Evolutionary conservation across 2,888 invertebrate species (phyloP).

Genomic region (Gasteruption jaculator): DNA sequence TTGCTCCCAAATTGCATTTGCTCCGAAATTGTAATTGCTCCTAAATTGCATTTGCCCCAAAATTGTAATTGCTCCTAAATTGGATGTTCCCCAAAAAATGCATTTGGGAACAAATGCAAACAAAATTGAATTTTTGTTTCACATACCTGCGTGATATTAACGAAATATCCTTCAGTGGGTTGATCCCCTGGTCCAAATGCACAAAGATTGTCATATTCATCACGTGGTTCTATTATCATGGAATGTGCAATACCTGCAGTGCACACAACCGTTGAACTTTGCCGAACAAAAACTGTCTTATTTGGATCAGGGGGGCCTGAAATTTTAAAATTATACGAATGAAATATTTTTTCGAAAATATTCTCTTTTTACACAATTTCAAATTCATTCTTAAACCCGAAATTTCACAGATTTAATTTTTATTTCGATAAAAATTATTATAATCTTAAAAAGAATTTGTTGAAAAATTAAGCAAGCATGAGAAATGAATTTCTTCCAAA

Average conservation of each 20-base stretch:
- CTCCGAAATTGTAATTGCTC: too few relatives aligned
- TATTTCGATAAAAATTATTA: too few relatives aligned
- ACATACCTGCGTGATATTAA: constrained; percentile 50
- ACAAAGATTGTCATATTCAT: constrained; percentile 86
- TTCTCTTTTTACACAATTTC: too few relatives aligned
- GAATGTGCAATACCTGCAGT: constrained; percentile 71
- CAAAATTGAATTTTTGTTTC: too few relatives aligned
- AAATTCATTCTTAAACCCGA: too few relatives aligned
- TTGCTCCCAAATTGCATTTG: too few relatives aligned
- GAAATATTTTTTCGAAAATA: not conserved
- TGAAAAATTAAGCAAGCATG: too few relatives aligned
- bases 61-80: too few relatives aligned
- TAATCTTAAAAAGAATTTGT: too few relatives aligned
- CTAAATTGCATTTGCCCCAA: too few relatives aligned
- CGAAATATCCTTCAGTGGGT: constrained; percentile 58
- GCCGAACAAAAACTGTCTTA: constrained; percentile 77
- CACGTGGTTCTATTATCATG: constrained; percentile 84
- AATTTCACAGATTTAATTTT: too few relatives aligned
- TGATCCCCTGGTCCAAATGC: constrained; percentile 59
- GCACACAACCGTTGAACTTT: constrained; percentile 81
- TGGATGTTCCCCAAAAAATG: not conserved
- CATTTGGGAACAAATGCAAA: not conserved
- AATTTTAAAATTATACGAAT: constrained; percentile 1
- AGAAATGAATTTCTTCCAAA: too few relatives aligned
- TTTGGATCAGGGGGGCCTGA: constrained; percentile 76